Conservation (phyloP, 2,888 invertebrate genomes). For the Eilema depressum region DNA sequence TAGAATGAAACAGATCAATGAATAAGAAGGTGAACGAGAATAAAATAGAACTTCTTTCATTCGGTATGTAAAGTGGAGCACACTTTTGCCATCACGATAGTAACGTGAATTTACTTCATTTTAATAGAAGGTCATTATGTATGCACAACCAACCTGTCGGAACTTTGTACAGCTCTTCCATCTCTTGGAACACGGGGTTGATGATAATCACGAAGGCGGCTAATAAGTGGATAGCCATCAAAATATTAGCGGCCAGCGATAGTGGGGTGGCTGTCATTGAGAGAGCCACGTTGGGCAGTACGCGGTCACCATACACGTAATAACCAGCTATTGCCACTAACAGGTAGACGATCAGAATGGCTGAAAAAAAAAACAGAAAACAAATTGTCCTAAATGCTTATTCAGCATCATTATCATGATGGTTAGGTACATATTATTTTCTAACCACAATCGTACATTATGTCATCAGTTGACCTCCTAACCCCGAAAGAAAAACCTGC, state of each 20-base stretch:
- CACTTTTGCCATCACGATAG: too few species aligned
- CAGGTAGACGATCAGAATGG: conserved; percentile 86
- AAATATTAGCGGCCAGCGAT: conserved; percentile 86
- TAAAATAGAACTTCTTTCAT: too few species aligned
- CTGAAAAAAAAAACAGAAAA: conserved; percentile 62
- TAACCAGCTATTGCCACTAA: conserved; percentile 89
- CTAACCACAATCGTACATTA: too few species aligned
- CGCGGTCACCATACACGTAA: conserved; percentile 88
- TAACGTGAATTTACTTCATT: background rate
- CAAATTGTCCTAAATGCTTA: too few species aligned
- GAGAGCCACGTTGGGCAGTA: conserved; percentile 87
- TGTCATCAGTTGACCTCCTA: too few species aligned
- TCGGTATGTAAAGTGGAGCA: too few species aligned
- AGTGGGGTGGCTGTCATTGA: conserved; percentile 85
- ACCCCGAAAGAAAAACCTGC: too few species aligned
- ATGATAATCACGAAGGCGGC: conserved; percentile 90
- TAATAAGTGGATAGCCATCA: conserved; percentile 89
- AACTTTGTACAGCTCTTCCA: conserved; percentile 89
- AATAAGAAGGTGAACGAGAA: too few species aligned
- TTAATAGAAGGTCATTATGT: background rate
- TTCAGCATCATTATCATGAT: too few species aligned
- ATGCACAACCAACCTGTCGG: conserved; percentile 84
- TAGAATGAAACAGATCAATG: too few species aligned
- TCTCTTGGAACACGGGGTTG: conserved; percentile 90
- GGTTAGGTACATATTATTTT: too few species aligned